Evolutionary conservation across 2,888 invertebrate species (phyloP).

Genomic region (Argyresthia albistria): DNA sequence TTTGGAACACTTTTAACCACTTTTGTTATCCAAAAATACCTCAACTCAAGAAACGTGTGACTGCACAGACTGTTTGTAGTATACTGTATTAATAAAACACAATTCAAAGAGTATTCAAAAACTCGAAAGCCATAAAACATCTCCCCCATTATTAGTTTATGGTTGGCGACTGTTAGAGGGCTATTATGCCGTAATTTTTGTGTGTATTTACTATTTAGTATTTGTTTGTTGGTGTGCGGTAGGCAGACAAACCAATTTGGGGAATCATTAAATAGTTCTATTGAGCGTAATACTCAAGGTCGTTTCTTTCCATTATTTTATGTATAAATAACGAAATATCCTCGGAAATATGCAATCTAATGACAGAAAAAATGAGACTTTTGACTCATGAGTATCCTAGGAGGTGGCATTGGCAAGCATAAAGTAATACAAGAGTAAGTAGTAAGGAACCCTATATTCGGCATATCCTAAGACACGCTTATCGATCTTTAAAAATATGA

Average conservation of each 20-base stretch:
- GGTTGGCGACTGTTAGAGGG: slow-evolving; percentile 58
- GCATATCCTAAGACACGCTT: background rate
- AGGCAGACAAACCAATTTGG: slow-evolving; percentile 51
- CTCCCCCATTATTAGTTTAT: slow-evolving; percentile 73
- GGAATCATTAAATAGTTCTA: slow-evolving; percentile 40
- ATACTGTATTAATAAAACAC: slow-evolving; percentile 62
- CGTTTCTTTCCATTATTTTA: slow-evolving; percentile 6
- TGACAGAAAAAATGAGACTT: no score
- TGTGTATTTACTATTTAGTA: slow-evolving; percentile 54
- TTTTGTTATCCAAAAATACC: background rate
- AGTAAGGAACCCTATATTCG: background rate
- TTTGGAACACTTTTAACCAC: slow-evolving; percentile 26
- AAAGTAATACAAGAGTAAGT: background rate
- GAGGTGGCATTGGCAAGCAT: background rate
- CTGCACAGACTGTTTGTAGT: slow-evolving; percentile 43
- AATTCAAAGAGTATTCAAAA: slow-evolving; percentile 54
- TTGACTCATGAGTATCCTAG: no score
- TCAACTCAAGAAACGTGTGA: slow-evolving; percentile 39
- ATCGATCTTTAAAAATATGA: slow-evolving; percentile 28
- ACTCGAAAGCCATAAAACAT: slow-evolving; percentile 65
- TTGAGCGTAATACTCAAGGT: slow-evolving; percentile 25
- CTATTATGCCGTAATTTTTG: slow-evolving; percentile 64
- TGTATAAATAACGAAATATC: no score
- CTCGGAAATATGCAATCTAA: background rate
- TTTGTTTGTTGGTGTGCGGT: slow-evolving; percentile 65